phyloP scores from a whole-genome alignment of 2,888 invertebrate species.

The Lamellibrachia columna region DNA sequence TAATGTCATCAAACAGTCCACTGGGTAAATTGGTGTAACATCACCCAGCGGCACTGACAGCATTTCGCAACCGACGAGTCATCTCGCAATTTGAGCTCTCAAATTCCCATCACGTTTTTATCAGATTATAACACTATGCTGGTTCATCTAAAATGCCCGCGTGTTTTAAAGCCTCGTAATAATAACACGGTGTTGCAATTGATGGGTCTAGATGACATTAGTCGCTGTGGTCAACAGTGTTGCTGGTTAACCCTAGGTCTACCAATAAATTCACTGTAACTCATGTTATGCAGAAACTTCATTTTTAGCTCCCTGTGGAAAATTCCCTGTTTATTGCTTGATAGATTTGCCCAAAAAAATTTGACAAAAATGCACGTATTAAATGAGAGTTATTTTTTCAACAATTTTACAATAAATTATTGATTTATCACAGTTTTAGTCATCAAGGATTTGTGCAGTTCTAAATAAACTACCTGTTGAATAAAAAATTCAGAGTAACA shows the following conservation, averaged over 20 bases:
- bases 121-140: background rate
- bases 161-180: background rate
- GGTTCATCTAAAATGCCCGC: background rate
- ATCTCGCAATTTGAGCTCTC: background rate
- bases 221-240: background rate
- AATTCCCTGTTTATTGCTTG: background rate
- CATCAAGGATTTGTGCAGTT: too few species aligned
- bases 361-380: too few species aligned
- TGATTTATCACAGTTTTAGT: too few species aligned
- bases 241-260: background rate
- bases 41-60: background rate
- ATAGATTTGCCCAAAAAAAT: background rate
- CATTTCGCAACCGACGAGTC: background rate
- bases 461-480: too few species aligned
- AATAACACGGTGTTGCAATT: background rate
- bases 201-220: background rate
- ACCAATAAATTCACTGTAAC: background rate
- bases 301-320: background rate
- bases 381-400: too few species aligned
- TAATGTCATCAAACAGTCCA: background rate
- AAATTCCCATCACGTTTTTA: slow-evolving; percentile 16
- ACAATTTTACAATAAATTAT: too few species aligned
- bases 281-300: background rate
- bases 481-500: too few species aligned
- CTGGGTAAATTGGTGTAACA: background rate